Base-by-base conservation (phyloP, 2,888 invertebrate species). In the Synergus itoensis region DNA sequence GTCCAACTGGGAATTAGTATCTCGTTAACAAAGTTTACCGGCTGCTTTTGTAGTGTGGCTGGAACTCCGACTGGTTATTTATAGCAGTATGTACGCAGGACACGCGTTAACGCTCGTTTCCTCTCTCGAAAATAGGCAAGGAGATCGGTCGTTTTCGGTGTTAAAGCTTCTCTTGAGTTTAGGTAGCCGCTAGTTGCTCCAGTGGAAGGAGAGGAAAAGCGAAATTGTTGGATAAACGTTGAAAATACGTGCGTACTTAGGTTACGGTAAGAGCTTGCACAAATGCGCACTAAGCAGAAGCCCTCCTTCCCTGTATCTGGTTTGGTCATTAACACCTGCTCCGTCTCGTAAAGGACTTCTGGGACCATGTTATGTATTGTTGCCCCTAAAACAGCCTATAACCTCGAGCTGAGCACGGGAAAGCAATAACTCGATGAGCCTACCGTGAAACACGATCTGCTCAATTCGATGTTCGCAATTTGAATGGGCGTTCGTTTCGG, bases 21-120 rank as follows among this genome's bases (percentile, higher is more conserved):
- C 82, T 83, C 84, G 82, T 84, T 84, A 84, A 82, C 82, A 78
- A 84, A 83, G 82, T 84, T 84, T 84, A 81, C 83, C 84, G 81
- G 80, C 81, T 83, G 82, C 77, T 79, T 69, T 80, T 77, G 80
- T 79, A 81, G 80, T 80, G 80, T 81, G 77, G 80, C 81, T 81
- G 79, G 63, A 77, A 81, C 81, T 78, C 81, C 62, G 76, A 67
- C 80, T 81, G 69, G 69, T 82, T 80, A 84, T 84, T 84, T 80
- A 82, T 82, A 79, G 80, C 81, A 80, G 79, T 82, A 60, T 82
- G 77, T 82, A 84, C 81, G 82, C 77, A 81, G 77, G 81, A 82
- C 80, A 81, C 80, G 80, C 81, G 79, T 80, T 80, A 82, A 78
- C 63, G 80, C 79, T 80, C 80, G 41, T 78, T 67, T 75, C 64